phyloP scores from a whole-genome alignment of 2,888 invertebrate genomes.

The Entomobrya proxima region DNA sequence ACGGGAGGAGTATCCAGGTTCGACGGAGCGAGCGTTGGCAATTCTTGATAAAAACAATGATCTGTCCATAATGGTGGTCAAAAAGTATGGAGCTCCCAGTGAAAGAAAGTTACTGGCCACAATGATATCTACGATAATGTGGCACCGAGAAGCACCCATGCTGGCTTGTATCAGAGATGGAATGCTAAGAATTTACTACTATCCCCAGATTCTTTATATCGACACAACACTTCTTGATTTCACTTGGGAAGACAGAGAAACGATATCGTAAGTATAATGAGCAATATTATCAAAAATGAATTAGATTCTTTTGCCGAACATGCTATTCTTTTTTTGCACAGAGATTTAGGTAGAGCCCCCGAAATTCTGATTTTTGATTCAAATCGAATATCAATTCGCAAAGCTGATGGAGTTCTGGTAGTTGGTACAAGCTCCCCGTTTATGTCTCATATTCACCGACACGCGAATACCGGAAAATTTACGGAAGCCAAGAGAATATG shows the following conservation, averaged over 20 bases:
- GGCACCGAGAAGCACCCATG: constrained; percentile 88
- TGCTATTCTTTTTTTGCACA: constrained; percentile 76
- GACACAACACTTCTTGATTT: constrained; percentile 84
- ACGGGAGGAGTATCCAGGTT: constrained; percentile 89
- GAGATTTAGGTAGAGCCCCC: constrained; percentile 92
- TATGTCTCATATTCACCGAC: constrained; percentile 81
- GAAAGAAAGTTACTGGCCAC: constrained; percentile 81
- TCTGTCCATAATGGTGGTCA: constrained; percentile 84
- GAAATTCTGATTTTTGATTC: constrained; percentile 89
- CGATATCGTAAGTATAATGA: constrained; percentile 76
- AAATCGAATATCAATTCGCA: constrained; percentile 88
- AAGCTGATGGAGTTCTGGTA: constrained; percentile 92
- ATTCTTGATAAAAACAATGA: constrained; percentile 93
- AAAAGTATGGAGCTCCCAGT: constrained; percentile 82
- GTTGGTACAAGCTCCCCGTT: constrained; percentile 86
- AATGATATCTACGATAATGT: constrained; percentile 83
- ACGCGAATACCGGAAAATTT: constrained; percentile 88
- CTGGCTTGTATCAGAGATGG: constrained; percentile 88
- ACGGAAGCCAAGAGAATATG: constrained; percentile 90
- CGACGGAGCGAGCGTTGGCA: constrained; percentile 89
- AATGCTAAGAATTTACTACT: constrained; percentile 88
- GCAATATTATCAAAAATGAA: no score
- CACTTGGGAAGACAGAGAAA: constrained; percentile 79
- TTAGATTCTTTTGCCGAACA: constrained; percentile 1
- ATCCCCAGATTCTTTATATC: constrained; percentile 85